Evolutionary conservation across 2,113 vertebrate genomes (phyloP).

Genomic region (Microcebus jonahi): DNA sequence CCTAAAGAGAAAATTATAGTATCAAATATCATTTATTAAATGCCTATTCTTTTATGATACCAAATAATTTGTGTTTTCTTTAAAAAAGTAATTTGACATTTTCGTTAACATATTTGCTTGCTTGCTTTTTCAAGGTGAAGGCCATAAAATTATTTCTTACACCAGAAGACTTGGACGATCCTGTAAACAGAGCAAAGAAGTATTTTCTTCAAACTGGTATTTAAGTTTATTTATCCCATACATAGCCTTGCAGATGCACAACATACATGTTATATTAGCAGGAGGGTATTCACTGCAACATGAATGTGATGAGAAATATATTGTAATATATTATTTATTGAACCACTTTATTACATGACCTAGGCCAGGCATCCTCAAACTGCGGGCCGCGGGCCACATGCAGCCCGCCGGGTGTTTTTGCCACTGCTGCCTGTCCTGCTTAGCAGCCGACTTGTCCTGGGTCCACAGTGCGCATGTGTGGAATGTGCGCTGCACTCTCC

Average conservation of each 20-base stretch:
- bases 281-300: background rate
- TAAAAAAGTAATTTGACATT: background rate
- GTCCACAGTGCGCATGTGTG: no score
- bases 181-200: conserved; percentile 92
- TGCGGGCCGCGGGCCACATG: no score
- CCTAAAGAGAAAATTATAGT: background rate
- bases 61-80: background rate
- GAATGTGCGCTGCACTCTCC: no score
- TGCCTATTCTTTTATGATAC: background rate
- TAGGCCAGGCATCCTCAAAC: background rate
- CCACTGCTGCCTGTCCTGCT: no score
- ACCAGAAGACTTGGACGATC: conserved; percentile 92
- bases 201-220: conserved; percentile 94
- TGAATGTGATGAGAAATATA: background rate
- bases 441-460: no score
- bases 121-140: conserved; percentile 86
- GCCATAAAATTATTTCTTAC: conserved; percentile 94
- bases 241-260: background rate
- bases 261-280: background rate
- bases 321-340: background rate
- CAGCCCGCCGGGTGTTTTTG: no score
- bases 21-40: conserved; percentile 17
- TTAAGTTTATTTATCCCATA: conserved; percentile 29
- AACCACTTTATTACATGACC: background rate
- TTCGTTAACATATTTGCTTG: conserved; percentile 48